Conservation (phyloP, 2,888 invertebrate genomes). For the Thereva nobilitata region DNA sequence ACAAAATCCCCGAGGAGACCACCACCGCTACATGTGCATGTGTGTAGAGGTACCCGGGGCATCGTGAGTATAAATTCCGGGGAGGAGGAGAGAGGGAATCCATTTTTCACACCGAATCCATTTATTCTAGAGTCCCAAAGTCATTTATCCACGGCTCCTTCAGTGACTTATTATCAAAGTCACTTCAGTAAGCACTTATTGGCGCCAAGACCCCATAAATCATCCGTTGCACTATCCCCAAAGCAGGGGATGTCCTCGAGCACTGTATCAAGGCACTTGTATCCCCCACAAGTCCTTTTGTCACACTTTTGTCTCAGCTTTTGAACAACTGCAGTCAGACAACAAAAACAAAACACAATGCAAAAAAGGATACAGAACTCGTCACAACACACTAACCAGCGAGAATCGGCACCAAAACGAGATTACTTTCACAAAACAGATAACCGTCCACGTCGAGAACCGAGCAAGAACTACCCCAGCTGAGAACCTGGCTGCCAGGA, state of each 20-base stretch:
- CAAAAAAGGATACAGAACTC: neutral
- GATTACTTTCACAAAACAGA: constrained; percentile 1
- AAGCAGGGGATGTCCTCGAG: neutral
- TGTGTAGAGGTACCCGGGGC: neutral
- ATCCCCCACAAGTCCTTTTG: no score
- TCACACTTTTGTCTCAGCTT: neutral
- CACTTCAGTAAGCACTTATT: constrained; percentile 19
- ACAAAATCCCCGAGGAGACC: neutral
- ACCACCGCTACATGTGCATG: neutral
- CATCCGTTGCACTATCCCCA: neutral
- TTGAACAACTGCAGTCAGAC: constrained; percentile 1
- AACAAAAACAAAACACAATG: no score
- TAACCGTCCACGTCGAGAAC: constrained; percentile 36
- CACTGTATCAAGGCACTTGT: neutral
- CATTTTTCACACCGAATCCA: constrained; percentile 19
- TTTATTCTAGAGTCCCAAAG: constrained; percentile 18
- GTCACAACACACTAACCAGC: constrained; percentile 5
- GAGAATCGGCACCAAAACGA: constrained; percentile 9
- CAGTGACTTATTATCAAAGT: constrained; percentile 16
- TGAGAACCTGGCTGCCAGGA: neutral
- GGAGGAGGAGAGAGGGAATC: constrained; percentile 2
- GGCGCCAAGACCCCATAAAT: constrained; percentile 21
- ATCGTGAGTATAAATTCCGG: neutral
- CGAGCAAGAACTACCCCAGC: constrained; percentile 38
- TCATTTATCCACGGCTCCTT: constrained; percentile 22